Evolutionary conservation across 2,797 vertebrate genomes (phyloP).

Genomic region (Sorex maritimensis): DNA sequence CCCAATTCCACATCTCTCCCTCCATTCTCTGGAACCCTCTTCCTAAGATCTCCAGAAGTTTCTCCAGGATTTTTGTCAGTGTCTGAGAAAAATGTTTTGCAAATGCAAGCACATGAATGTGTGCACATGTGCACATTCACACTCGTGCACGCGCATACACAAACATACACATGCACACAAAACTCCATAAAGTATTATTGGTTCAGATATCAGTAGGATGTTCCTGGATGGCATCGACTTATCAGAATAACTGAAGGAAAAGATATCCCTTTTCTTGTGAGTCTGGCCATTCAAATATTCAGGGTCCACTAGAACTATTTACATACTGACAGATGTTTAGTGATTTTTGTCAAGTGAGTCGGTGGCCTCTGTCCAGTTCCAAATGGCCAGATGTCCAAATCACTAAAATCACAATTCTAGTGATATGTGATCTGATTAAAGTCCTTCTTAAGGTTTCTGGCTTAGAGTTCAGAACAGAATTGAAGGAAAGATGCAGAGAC

Average conservation of each 20-base stretch:
- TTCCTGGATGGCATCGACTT: slow-evolving; percentile 51
- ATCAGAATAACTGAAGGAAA: slow-evolving; percentile 64
- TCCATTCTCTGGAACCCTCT: neutral
- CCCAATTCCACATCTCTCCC: neutral
- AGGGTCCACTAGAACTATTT: slow-evolving; percentile 79
- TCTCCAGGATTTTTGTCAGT: neutral
- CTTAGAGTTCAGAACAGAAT: slow-evolving; percentile 51
- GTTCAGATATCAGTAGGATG: slow-evolving; percentile 56
- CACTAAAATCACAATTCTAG: slow-evolving; percentile 83
- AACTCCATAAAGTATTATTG: neutral
- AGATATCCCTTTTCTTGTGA: slow-evolving; percentile 77
- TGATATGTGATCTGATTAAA: slow-evolving; percentile 70
- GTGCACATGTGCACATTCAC: too few relatives aligned
- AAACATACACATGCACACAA: neutral
- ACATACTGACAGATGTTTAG: slow-evolving; percentile 78
- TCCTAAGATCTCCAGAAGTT: neutral
- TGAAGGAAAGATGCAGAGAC: neutral
- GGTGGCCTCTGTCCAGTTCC: slow-evolving; percentile 78
- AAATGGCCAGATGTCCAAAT: slow-evolving; percentile 87
- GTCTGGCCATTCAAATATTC: slow-evolving; percentile 80
- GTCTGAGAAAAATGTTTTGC: neutral
- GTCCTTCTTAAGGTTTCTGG: slow-evolving; percentile 65
- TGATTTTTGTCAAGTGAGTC: slow-evolving; percentile 73
- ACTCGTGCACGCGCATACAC: neutral
- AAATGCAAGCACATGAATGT: too few relatives aligned